Evolutionary conservation across 2,113 vertebrate species (phyloP).

Genomic region (Aleadryas rufinucha): DNA sequence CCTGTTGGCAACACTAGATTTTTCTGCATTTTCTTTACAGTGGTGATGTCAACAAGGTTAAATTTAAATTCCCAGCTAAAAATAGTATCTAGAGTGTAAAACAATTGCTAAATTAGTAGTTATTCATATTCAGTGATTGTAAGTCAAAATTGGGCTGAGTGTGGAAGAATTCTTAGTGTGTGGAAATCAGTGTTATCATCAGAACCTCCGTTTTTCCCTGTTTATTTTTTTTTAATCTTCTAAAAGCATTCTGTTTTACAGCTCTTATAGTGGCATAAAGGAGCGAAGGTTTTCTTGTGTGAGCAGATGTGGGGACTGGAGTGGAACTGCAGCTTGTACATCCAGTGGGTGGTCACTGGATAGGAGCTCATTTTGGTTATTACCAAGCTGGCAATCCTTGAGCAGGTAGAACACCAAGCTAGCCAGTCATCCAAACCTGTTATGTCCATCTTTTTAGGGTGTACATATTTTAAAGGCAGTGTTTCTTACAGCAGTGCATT

Average conservation of each 20-base stretch:
- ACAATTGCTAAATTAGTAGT: background rate
- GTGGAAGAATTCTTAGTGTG: background rate
- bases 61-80: background rate
- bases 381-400: background rate
- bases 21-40: background rate
- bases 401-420: background rate
- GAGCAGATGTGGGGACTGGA: background rate
- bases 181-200: background rate
- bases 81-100: background rate
- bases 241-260: background rate
- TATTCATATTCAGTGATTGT: background rate
- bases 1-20: background rate
- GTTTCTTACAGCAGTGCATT: background rate
- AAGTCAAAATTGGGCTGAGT: background rate
- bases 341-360: background rate
- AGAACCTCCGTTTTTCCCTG: fast-evolving
- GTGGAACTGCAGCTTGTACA: background rate
- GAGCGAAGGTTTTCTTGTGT: background rate
- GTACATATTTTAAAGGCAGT: background rate
- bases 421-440: background rate
- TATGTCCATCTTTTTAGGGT: background rate
- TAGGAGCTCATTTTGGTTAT: background rate
- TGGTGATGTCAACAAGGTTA: background rate
- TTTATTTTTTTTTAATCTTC: background rate
- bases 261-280: background rate